Evolutionary conservation across 2,113 vertebrate species (phyloP).

Genomic region (Ictalurus furcatus): DNA sequence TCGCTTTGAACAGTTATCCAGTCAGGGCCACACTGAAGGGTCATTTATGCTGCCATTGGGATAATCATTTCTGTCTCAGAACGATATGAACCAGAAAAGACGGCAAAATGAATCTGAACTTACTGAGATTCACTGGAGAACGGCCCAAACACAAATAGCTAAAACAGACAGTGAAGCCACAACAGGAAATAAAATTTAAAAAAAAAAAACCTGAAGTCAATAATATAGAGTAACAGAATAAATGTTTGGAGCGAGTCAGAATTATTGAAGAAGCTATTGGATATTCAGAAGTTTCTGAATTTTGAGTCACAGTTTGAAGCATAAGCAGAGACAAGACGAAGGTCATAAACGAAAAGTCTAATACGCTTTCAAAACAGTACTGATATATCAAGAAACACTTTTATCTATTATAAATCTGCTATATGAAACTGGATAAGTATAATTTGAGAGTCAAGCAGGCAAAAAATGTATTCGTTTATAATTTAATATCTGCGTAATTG

Average conservation of each 20-base stretch:
- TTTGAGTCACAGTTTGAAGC: background rate
- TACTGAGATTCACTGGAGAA: background rate
- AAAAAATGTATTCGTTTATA: background rate
- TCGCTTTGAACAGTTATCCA: background rate
- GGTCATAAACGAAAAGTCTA: background rate
- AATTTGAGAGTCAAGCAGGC: background rate
- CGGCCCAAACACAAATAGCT: background rate
- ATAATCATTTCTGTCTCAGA: background rate
- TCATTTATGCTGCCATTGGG: background rate
- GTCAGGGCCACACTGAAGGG: background rate
- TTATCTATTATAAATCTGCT: background rate
- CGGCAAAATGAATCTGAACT: background rate
- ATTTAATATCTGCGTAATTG: background rate
- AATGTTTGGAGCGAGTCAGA: background rate
- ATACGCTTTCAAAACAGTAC: no score
- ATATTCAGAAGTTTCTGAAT: background rate
- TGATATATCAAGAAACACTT: background rate
- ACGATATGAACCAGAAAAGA: background rate
- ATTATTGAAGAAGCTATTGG: background rate
- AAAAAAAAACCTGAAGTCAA: no score
- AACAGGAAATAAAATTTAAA: background rate
- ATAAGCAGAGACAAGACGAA: background rate
- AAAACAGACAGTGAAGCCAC: constrained; percentile 6
- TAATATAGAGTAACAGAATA: constrained; percentile 2
- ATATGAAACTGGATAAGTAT: background rate